A percentile compares a stretch with the other conserved stretches of the same genome.
Conservation (phyloP, 2,113 vertebrate genomes). For the Myotis brandtii region DNA sequence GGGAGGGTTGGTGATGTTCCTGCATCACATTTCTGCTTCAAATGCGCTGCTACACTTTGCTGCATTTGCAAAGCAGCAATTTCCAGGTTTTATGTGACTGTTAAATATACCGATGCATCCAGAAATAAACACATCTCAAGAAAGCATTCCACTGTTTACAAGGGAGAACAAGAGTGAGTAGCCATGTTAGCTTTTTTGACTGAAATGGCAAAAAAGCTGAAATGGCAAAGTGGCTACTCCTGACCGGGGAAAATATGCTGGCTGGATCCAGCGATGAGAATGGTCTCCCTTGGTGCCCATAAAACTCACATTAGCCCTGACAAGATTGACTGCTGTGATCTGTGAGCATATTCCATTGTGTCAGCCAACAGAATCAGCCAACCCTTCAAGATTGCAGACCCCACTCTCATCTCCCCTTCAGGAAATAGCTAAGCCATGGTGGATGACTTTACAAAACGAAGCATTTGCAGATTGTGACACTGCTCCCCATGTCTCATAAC, state of each 20-base stretch:
- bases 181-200: neutral
- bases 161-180: neutral
- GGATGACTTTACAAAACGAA: neutral
- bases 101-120: neutral
- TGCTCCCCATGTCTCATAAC: neutral
- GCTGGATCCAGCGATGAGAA: neutral
- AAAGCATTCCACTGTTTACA: neutral
- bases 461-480: neutral
- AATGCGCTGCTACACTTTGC: neutral
- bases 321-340: slow-evolving; percentile 27
- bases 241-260: neutral
- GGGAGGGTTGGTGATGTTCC: neutral
- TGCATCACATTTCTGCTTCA: neutral
- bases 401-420: neutral
- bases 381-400: neutral
- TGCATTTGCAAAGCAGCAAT: slow-evolving; percentile 14
- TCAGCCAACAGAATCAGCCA: neutral
- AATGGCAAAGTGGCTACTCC: neutral
- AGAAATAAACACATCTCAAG: neutral
- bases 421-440: slow-evolving; percentile 15
- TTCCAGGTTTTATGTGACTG: neutral
- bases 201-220: neutral
- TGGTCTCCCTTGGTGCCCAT: slow-evolving; percentile 32
- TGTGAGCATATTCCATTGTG: neutral
- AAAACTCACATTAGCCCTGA: slow-evolving; percentile 28